Percentiles rank a stretch among this genome's conserved stretches.
phyloP scores from a whole-genome alignment of 1,140 invertebrate genomes.

The Manduca sexta region DNA sequence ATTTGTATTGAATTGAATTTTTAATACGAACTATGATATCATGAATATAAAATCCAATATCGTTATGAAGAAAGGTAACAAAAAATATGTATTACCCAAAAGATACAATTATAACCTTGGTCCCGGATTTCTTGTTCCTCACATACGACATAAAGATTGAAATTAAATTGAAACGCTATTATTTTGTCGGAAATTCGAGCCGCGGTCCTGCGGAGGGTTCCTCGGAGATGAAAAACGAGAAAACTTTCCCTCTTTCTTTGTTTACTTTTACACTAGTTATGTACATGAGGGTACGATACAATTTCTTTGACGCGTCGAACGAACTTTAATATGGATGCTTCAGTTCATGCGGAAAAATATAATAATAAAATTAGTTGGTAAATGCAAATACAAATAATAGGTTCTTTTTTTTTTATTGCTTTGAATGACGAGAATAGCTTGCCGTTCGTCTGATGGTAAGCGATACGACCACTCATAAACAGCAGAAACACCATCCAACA shows the following conservation, averaged over 20 bases:
- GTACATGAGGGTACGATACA: slow-evolving; percentile 31
- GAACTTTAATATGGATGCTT: slow-evolving; percentile 13
- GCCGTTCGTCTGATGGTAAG: too few relatives aligned
- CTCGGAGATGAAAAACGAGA: slow-evolving; percentile 57
- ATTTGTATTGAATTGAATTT: too few relatives aligned
- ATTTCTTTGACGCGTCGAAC: slow-evolving; percentile 27
- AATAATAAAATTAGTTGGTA: neutral
- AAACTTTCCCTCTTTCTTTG: slow-evolving; percentile 59
- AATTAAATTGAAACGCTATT: slow-evolving; percentile 54
- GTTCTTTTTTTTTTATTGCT: too few relatives aligned
- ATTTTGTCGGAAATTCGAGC: slow-evolving; percentile 52
- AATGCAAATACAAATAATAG: too few relatives aligned
- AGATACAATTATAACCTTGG: too few relatives aligned
- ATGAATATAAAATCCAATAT: too few relatives aligned
- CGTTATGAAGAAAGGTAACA: too few relatives aligned
- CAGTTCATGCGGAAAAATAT: neutral
- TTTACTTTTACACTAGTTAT: slow-evolving; percentile 65
- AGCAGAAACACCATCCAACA: too few relatives aligned
- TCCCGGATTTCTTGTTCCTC: neutral
- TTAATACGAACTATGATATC: too few relatives aligned
- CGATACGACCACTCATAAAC: too few relatives aligned
- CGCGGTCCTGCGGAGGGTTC: slow-evolving; percentile 34
- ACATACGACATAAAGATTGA: slow-evolving; percentile 23
- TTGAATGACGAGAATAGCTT: too few relatives aligned
- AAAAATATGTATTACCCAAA: too few relatives aligned